A percentile compares a stretch with the other conserved stretches of the same genome.
Conservation (phyloP, 2,113 vertebrate genomes). For the Tiliqua scincoides region DNA sequence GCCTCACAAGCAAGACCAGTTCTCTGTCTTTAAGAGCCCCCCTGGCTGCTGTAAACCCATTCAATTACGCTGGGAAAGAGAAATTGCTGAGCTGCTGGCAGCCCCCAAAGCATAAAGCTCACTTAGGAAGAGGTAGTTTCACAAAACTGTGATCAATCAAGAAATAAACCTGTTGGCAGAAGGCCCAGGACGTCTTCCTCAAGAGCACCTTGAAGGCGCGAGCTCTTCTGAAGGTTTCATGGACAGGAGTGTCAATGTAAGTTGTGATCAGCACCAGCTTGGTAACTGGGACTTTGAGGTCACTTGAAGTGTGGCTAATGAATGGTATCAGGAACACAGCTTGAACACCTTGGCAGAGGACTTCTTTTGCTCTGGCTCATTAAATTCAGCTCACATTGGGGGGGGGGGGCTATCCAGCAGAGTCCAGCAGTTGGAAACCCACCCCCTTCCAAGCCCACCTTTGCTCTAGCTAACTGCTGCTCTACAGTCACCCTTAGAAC, state of each 20-base stretch:
- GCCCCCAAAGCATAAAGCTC: background rate
- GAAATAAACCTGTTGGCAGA: conserved; percentile 11
- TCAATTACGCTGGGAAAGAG: conserved; percentile 19
- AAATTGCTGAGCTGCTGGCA: background rate
- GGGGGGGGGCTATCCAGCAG: no score
- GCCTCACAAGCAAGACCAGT: background rate
- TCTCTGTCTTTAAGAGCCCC: background rate
- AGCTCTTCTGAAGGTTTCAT: background rate
- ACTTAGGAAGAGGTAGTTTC: background rate
- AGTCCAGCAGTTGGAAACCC: no score
- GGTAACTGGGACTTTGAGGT: background rate
- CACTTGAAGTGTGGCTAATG: background rate
- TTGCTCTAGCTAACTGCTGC: background rate
- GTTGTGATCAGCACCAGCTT: background rate
- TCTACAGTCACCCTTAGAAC: background rate
- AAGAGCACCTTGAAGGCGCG: conserved; percentile 6
- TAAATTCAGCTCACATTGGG: background rate
- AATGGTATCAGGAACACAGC: background rate
- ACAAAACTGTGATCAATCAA: background rate
- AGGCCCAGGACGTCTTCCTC: background rate
- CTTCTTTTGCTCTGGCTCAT: background rate
- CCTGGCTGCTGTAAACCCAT: background rate
- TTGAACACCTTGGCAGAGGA: background rate
- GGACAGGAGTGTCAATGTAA: background rate
- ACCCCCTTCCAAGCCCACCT: background rate